These are phyloP conservation scores for Parazoanthus swiftii DNA, from an alignment of 92 coral and sea anemone genomes.

Conservation along the genomic window DNA sequence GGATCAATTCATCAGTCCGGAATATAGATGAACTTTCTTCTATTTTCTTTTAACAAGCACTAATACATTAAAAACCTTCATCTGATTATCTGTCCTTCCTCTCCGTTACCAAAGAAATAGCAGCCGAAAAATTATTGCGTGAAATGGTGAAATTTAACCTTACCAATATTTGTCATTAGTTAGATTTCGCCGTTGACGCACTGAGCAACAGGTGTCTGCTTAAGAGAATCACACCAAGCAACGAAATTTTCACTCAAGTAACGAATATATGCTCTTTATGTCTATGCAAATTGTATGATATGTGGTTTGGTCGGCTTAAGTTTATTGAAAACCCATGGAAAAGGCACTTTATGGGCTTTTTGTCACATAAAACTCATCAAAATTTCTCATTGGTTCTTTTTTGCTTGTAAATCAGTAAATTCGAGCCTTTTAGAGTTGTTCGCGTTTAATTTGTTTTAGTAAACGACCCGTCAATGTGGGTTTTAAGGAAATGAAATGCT, in stretches of 20 bases:
- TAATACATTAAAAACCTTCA: not conserved
- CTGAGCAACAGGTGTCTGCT: slow-evolving; percentile 44
- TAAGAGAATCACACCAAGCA: slow-evolving; percentile 6
- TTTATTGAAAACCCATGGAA: slow-evolving; percentile 17
- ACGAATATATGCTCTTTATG: slow-evolving; percentile 4
- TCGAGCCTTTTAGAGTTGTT: not conserved
- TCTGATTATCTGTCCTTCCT: not conserved
- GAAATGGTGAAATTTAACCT: slow-evolving; percentile 8
- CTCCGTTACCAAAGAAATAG: not conserved
- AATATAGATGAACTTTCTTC: slow-evolving; percentile 37
- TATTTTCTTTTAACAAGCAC: not conserved
- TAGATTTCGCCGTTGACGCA: slow-evolving; percentile 5
- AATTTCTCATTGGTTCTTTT: not conserved
- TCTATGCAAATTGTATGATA: slow-evolving; percentile 19
- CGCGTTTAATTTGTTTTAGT: slow-evolving; percentile 5
- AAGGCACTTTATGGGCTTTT: not conserved
- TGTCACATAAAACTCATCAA: too few species aligned
- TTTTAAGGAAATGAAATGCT: slow-evolving; percentile 1
- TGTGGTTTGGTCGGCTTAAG: slow-evolving; percentile 28
- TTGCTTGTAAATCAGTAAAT: not conserved
- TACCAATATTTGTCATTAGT: not conserved
- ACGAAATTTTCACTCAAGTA: slow-evolving; percentile 26
- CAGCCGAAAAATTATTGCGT: not conserved
- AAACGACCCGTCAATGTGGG: not conserved
- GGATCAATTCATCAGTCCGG: slow-evolving; percentile 22